phyloP scores from a whole-genome alignment of 2,797 vertebrate genomes.

The Cynodonichthys magdalenae region DNA sequence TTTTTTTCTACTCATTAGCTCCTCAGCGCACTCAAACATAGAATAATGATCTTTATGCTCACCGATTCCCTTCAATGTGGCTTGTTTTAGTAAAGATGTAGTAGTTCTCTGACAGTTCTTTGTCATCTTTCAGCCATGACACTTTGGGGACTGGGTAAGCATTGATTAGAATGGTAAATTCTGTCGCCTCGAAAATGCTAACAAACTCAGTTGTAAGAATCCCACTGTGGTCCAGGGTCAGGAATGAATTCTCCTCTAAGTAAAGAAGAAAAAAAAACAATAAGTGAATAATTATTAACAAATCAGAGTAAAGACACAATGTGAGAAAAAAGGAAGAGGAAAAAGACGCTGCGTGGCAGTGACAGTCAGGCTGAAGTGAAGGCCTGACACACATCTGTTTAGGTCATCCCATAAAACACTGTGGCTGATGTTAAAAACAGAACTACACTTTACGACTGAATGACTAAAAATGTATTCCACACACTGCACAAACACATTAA shows the following conservation, averaged over 20 bases:
- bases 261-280: conserved; percentile 16
- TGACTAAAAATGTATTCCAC: conserved; percentile 50
- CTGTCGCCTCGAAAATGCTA: conserved; percentile 87
- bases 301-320: neutral
- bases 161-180: conserved; percentile 88
- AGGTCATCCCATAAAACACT: conserved; percentile 68
- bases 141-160: conserved; percentile 89
- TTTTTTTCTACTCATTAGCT: too few species aligned
- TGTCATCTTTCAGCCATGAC: conserved; percentile 89
- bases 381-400: conserved; percentile 73
- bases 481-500: conserved; percentile 32
- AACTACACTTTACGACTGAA: conserved; percentile 52
- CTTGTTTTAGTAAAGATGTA: conserved; percentile 66
- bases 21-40: too few species aligned
- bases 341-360: conserved; percentile 4
- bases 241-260: conserved; percentile 86
- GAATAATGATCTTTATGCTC: conserved; percentile 18
- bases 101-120: conserved; percentile 64
- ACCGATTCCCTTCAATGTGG: conserved; percentile 71
- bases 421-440: conserved; percentile 77
- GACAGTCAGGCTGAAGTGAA: conserved; percentile 28
- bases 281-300: neutral
- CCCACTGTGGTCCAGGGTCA: conserved; percentile 86
- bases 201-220: conserved; percentile 84
- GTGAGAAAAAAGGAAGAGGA: neutral